Conservation (phyloP, 1,140 invertebrate species). For the Bradynema listronoti region DNA sequence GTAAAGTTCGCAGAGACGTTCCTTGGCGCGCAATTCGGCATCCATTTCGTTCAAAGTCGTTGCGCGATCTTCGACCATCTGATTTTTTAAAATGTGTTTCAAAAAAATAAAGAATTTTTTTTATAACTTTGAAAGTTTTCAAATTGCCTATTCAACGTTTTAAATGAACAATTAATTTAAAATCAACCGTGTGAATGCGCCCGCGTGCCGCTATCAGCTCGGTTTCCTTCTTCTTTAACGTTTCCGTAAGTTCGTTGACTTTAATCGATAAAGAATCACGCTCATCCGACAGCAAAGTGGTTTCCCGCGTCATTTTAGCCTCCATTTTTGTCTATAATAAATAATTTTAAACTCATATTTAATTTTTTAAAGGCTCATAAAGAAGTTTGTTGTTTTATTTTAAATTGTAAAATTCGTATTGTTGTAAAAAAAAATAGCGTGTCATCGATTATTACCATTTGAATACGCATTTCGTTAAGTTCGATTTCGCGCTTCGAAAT, state of each 20-base stretch:
- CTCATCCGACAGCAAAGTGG: not conserved
- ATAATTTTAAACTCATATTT: not conserved
- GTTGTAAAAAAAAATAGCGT: not conserved
- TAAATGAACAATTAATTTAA: too few relatives aligned
- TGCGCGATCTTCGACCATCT: constrained; percentile 15
- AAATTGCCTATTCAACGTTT: too few relatives aligned
- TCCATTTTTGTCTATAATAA: constrained; percentile 2
- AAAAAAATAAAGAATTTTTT: constrained; percentile 12
- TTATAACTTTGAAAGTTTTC: too few relatives aligned
- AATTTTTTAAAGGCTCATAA: not conserved
- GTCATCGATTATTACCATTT: constrained; percentile 4
- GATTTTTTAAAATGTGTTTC: not conserved
- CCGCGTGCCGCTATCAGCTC: not conserved
- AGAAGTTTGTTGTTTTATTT: not conserved
- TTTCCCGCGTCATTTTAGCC: constrained; percentile 3
- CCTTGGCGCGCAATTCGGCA: constrained; percentile 26
- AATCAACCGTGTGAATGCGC: not conserved
- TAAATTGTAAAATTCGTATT: not conserved
- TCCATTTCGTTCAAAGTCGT: constrained; percentile 22
- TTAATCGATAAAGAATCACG: not conserved
- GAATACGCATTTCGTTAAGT: constrained; percentile 19
- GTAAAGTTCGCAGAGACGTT: constrained; percentile 25
- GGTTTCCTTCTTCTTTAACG: not conserved
- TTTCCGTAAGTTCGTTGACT: constrained; percentile 5
- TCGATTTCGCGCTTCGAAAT: constrained; percentile 22